Evolutionary conservation across 2,888 invertebrate genomes (phyloP).

Genomic region (Dicyrtomina minuta): DNA sequence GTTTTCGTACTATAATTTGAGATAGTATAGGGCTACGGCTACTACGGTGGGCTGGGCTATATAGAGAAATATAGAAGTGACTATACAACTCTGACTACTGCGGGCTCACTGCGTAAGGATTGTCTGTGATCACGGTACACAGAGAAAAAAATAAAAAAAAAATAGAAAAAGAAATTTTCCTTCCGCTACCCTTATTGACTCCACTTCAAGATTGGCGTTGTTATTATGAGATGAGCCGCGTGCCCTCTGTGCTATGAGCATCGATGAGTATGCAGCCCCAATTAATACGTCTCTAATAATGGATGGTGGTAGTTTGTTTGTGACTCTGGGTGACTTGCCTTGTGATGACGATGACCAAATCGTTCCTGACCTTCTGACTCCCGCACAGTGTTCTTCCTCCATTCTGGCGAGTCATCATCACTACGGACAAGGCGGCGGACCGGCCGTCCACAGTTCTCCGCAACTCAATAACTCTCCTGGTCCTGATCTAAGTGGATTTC

Average conservation of each 20-base stretch:
- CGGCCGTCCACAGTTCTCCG: conserved; percentile 36
- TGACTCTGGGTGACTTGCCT: conserved; percentile 33
- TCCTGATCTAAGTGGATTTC: conserved; percentile 27
- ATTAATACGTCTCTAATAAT: conserved; percentile 34
- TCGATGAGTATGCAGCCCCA: conserved; percentile 33
- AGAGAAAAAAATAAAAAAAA: neutral
- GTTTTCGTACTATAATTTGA: no score
- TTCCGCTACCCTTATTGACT: no score
- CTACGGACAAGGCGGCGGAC: conserved; percentile 39
- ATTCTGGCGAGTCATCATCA: conserved; percentile 53
- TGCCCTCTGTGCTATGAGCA: conserved; percentile 38
- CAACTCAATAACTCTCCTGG: conserved; percentile 14
- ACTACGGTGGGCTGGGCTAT: no score
- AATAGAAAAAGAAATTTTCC: neutral
- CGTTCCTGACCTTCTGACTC: conserved; percentile 53
- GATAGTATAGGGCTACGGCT: no score
- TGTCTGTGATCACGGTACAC: no score
- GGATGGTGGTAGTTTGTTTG: conserved; percentile 43
- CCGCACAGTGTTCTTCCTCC: conserved; percentile 33
- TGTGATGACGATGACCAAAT: conserved; percentile 44
- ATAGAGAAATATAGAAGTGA: no score
- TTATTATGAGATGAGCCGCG: conserved; percentile 8
- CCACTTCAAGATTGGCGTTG: no score
- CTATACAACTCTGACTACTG: no score
- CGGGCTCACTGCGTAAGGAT: no score